Evolutionary conservation across 2,797 vertebrate species (phyloP), one percentile per base, ranked within the genome.

Genomic region (Gymnoscopelus braueri): DNA sequence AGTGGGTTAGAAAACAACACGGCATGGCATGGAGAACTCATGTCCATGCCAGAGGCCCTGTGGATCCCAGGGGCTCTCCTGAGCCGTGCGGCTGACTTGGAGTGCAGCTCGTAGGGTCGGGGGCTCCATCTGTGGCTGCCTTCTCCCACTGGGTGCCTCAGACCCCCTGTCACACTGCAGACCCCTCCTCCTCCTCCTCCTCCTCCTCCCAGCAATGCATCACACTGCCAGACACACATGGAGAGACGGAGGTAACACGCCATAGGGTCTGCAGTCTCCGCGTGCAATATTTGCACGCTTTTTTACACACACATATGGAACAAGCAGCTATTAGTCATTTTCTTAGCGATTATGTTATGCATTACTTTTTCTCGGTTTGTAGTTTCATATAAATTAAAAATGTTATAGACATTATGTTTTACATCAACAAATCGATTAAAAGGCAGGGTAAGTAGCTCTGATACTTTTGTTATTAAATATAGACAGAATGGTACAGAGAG

Each of bases 81-180:
- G 72, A 87, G 87, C 88, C 63, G 68, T 83, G 78, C 88, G 91
- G 90, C 90, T 92, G 87, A 92, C 89, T 79, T 77, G 39, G 66
- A 90, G 71, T 79, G 78, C 76, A 70, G 83, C 84, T 90, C 86
- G 81, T 58, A 81, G 83, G 79, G 80, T 82, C 88, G 72, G 63
- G 62, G 65, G 71, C 86, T 89, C 88, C 91, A 93, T 93, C 91
- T 94, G 92, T 76, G 39, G 88, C 79, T 83, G 81, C 77, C 66
- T 74, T 78, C 73, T 91, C 87, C 88, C 88, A 85, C 75, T 81
- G 87, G 85, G 77, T 84, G 76, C 67, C 60, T 58, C 44, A 75
- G 74, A 75, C 71, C 66, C 74, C 71, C 66, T 72, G 67, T 52
- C 63, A 59, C 4, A 75, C 51, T 58, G 7, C 52, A 10, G 24